These are phyloP conservation scores for Ceratoteleas bidentatus DNA, from an alignment of 1,140 invertebrate species.

Conservation along the genomic window DNA sequence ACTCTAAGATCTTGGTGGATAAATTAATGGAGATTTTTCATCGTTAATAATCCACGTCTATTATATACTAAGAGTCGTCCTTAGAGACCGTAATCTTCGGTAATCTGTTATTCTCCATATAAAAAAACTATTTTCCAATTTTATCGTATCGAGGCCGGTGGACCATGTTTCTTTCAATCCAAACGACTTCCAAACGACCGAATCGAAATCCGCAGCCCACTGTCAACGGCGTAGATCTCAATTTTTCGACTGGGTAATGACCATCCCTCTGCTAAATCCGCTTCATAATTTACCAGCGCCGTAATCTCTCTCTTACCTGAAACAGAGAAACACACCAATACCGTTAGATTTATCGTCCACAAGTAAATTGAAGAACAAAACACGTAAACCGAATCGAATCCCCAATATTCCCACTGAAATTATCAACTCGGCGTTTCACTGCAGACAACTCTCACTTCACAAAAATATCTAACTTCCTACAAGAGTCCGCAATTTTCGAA, in stretches of 20 bases:
- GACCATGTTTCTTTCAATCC: conserved; percentile 17
- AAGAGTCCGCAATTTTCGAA: too few relatives aligned
- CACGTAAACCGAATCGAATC: neutral
- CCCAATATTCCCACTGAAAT: neutral
- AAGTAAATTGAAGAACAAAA: neutral
- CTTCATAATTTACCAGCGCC: conserved; percentile 40
- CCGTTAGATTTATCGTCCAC: conserved; percentile 25
- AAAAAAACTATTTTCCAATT: conserved; percentile 7
- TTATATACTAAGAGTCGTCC: conserved; percentile 16
- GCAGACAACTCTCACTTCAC: too few relatives aligned
- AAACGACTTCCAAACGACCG: conserved; percentile 20
- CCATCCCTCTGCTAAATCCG: conserved; percentile 44
- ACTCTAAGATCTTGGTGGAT: too few relatives aligned
- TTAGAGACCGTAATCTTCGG: conserved; percentile 31
- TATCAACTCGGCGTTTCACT: neutral
- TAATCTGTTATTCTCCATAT: conserved; percentile 18
- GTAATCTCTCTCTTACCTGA: conserved; percentile 43
- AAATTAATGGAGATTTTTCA: conserved; percentile 13
- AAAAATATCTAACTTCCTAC: too few relatives aligned
- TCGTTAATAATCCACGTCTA: conserved; percentile 1
- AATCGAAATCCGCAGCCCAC: conserved; percentile 29
- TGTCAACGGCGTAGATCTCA: conserved; percentile 45
- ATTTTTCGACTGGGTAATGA: conserved; percentile 54
- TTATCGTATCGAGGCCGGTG: neutral
- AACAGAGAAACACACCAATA: conserved; percentile 37